Evolutionary conservation across 2,888 invertebrate genomes (phyloP).

Genomic region (Clanis bilineata): DNA sequence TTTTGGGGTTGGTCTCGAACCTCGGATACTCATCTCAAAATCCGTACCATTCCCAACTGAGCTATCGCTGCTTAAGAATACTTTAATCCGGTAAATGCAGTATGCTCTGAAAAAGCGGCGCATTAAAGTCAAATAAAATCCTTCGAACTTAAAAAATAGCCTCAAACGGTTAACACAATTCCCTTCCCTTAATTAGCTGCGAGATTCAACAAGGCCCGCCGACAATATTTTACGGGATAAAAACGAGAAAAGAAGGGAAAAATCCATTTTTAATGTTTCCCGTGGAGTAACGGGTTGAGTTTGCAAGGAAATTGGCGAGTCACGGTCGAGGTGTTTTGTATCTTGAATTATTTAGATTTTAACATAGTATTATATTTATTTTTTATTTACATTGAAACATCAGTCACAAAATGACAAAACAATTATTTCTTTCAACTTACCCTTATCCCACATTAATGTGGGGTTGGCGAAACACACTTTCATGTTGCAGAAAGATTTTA

Average conservation of each 20-base stretch:
- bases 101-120: no score
- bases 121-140: not conserved
- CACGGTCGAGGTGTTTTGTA: constrained; percentile 35
- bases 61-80: no score
- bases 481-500: no score
- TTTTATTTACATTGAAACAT: no score
- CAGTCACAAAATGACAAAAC: no score
- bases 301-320: constrained; percentile 51
- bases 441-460: no score
- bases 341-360: constrained; percentile 16
- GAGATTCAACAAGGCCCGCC: constrained; percentile 40
- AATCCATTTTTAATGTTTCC: constrained; percentile 41
- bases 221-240: constrained; percentile 26
- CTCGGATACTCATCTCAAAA: no score
- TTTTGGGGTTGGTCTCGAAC: no score
- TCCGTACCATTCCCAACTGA: no score
- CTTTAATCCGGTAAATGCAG: no score
- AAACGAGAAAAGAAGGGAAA: constrained; percentile 5
- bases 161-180: constrained; percentile 17
- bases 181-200: constrained; percentile 38
- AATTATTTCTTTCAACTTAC: no score
- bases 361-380: not conserved
- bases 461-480: no score
- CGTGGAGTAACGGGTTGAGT: constrained; percentile 45
- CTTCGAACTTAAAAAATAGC: constrained; percentile 1